A percentile compares a stretch with the other conserved stretches of the same genome.
Conservation (phyloP, 2,888 invertebrate genomes). For the Lepidocyrtinus sp. region DNA sequence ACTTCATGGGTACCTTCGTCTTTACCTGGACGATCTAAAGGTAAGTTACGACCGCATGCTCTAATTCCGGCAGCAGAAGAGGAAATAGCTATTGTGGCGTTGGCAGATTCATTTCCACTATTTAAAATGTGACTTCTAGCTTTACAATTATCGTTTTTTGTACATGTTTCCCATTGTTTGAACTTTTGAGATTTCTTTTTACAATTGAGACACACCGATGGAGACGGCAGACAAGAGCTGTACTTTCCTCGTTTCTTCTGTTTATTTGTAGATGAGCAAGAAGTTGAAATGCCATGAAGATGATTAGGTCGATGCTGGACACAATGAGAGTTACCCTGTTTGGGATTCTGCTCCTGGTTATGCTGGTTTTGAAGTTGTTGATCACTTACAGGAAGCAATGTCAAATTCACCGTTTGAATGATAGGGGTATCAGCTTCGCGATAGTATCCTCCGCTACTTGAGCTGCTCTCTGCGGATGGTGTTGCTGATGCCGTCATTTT, state of each 20-base stretch:
- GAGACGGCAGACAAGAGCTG: slow-evolving; percentile 4
- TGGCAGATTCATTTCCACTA: not conserved
- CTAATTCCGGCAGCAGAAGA: slow-evolving; percentile 31
- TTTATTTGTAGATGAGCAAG: slow-evolving; percentile 40
- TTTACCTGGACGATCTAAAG: not conserved
- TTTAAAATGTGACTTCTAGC: slow-evolving; percentile 26
- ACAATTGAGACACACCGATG: slow-evolving; percentile 27
- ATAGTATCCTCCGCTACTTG: slow-evolving; percentile 45
- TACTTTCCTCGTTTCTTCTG: slow-evolving; percentile 23
- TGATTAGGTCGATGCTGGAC: slow-evolving; percentile 19
- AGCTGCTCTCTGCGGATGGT: slow-evolving; percentile 54
- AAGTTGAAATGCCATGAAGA: slow-evolving; percentile 24
- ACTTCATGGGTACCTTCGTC: slow-evolving; percentile 6
- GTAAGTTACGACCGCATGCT: not conserved
- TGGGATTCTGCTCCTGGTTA: slow-evolving; percentile 32
- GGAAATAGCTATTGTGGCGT: slow-evolving; percentile 20
- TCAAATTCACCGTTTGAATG: slow-evolving; percentile 45
- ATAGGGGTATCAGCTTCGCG: slow-evolving; percentile 30
- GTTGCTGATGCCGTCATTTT: slow-evolving; percentile 58
- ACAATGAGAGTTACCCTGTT: not conserved
- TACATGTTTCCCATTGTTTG: not conserved
- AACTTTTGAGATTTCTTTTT: slow-evolving; percentile 11
- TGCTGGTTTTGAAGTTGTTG: not conserved
- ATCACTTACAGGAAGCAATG: slow-evolving; percentile 29
- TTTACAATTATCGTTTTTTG: slow-evolving; percentile 24